Base-by-base conservation (phyloP, 2,113 vertebrate genomes). In the Gallinago media region DNA sequence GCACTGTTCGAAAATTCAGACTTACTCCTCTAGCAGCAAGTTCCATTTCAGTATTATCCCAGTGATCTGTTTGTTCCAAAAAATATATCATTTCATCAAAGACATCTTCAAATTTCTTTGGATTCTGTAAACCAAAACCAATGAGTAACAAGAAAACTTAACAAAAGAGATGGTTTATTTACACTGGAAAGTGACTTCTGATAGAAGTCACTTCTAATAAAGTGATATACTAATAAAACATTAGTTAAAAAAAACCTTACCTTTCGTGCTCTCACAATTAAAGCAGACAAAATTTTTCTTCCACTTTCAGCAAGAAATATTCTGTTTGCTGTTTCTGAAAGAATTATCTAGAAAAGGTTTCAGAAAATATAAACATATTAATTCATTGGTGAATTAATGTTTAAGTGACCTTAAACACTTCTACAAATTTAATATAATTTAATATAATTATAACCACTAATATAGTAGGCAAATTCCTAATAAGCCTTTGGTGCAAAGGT, bases 41-140 rank as follows among this genome's bases (percentile, higher is more conserved):
- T 96, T 99, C 99, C 96, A 98, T 97, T 97, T 99, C 99, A 0
- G 99, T 99, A 91, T 98, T 99, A 86, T 98, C 98, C 99, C 99
- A 99, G 94, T 99, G 99, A 92, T 99, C 99, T 1, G 98, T 98
- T 75, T 99, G 97, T 89, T 99, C 99, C 97, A 99, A 97, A 97
- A 99, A 99, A 91, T 93, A 79, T 71, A 99, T 99, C 99, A 99
- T 99, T 97, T 99, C 99, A 91, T 99, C 99, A 96, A 99, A 99
- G 88, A 99, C 99, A 65, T 99, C 99, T 96, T 99, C 99, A 96
- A 99, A 99, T 96, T 99, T 99, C 95, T 99, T 99, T 78, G 99
- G 99, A 97, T 98, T 99, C 99, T 99, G 97, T 46, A 87, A 75
- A 82, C 54, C 21, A 86, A 93, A 93, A 85, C 71, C 63, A 76